phyloP scores from a whole-genome alignment of 2,797 vertebrate genomes.

The Pygocentrus nattereri region DNA sequence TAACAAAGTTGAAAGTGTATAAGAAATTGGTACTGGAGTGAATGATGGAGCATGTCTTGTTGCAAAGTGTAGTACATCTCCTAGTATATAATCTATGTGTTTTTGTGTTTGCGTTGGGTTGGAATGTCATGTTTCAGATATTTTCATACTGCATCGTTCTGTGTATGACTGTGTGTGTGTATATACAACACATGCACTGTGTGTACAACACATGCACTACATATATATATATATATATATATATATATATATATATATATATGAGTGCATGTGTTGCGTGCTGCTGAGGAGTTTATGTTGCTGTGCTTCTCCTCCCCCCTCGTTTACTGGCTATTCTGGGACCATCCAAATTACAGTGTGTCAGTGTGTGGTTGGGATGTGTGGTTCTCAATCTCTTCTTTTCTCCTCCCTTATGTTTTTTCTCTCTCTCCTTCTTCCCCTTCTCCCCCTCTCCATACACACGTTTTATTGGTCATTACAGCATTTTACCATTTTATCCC shows the following conservation, averaged over 20 bases:
- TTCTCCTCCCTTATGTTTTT: conserved; percentile 67
- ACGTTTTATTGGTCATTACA: conserved; percentile 54
- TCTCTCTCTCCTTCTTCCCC: conserved; percentile 31
- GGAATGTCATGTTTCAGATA: background rate
- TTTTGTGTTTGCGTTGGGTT: background rate
- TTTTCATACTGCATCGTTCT: background rate
- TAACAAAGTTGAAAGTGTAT: too few species aligned
- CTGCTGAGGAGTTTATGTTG: conserved; percentile 81
- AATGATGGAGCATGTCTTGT: too few species aligned
- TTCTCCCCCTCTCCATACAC: conserved; percentile 51
- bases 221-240: conserved; percentile 12
- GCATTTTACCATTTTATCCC: conserved; percentile 34
- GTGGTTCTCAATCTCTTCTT: conserved; percentile 82
- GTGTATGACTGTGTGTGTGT: conserved; percentile 67
- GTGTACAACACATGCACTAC: too few species aligned
- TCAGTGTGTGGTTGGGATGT: conserved; percentile 80
- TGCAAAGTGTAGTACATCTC: background rate
- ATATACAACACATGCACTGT: too few species aligned
- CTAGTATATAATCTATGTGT: too few species aligned
- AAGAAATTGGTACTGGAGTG: background rate
- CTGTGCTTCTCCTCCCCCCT: conserved; percentile 77
- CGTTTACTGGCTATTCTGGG: conserved; percentile 84
- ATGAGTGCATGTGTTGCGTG: conserved; percentile 79
- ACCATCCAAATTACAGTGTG: conserved; percentile 86
- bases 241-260: conserved; percentile 52